Evolutionary conservation across 2,797 vertebrate genomes (phyloP).

Genomic region (Amazona ochrocephala): DNA sequence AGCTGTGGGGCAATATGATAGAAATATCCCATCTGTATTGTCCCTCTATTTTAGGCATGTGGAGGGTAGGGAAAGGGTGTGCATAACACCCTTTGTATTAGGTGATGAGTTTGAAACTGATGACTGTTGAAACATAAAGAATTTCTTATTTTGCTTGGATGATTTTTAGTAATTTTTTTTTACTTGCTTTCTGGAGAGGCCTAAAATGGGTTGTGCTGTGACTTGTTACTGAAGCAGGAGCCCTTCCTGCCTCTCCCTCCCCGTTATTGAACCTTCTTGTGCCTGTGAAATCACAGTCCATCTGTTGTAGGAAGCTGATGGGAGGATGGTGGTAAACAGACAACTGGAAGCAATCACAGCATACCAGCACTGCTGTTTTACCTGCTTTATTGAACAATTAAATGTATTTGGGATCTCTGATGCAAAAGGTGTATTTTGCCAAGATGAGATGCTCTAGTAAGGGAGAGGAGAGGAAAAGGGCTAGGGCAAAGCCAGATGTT

Average conservation of each 20-base stretch:
- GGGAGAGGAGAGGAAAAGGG: not conserved
- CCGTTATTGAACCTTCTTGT: not conserved
- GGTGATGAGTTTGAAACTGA: not conserved
- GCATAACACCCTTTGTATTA: not conserved
- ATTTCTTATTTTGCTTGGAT: not conserved
- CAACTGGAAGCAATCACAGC: not conserved
- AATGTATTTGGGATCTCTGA: not conserved
- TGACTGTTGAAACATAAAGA: not conserved
- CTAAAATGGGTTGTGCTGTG: not conserved
- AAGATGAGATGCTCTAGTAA: not conserved
- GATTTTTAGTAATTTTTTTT: not conserved
- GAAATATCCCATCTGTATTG: not conserved
- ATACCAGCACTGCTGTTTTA: not conserved
- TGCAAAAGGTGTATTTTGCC: not conserved
- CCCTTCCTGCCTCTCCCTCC: not conserved
- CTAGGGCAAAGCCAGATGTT: not conserved
- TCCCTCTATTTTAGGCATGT: not conserved
- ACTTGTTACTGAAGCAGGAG: not conserved
- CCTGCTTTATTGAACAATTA: not conserved
- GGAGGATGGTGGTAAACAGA: not conserved
- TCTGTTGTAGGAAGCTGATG: not conserved
- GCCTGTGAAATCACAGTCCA: not conserved
- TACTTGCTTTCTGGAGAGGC: not conserved
- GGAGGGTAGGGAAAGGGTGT: not conserved
- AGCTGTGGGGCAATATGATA: not conserved